Conservation (phyloP, 2,797 vertebrate species). For the Semaprochilodus insignis region DNA sequence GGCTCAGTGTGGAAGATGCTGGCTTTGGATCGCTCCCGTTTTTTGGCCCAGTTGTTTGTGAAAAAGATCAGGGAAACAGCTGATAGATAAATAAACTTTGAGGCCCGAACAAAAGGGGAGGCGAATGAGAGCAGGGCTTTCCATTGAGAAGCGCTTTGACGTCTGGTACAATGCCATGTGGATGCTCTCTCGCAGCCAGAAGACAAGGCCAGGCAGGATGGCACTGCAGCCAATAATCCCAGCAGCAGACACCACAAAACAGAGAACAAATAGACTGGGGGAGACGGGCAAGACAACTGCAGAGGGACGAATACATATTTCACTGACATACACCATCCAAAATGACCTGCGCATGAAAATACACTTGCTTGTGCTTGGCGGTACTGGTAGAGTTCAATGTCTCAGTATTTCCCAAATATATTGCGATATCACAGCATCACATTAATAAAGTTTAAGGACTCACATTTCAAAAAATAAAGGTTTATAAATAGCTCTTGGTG, state of each 20-base stretch:
- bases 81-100: slow-evolving; percentile 81
- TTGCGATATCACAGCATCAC: background rate
- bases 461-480: background rate
- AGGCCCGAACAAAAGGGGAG: slow-evolving; percentile 73
- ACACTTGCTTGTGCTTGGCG: background rate
- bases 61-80: slow-evolving; percentile 77
- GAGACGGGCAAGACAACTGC: slow-evolving; percentile 22
- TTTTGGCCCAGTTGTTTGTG: slow-evolving; percentile 73
- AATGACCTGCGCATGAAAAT: background rate
- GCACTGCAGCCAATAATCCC: slow-evolving; percentile 66
- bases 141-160: slow-evolving; percentile 64
- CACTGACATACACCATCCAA: slow-evolving; percentile 16
- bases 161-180: slow-evolving; percentile 68
- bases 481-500: background rate
- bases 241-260: slow-evolving; percentile 54
- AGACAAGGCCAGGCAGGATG: slow-evolving; percentile 64
- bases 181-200: slow-evolving; percentile 61
- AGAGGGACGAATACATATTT: slow-evolving; percentile 11
- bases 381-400: background rate
- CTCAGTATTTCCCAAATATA: background rate
- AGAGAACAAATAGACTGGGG: slow-evolving; percentile 41
- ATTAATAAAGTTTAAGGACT: background rate
- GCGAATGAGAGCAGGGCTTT: slow-evolving; percentile 63
- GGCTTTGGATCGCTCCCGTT: slow-evolving; percentile 71
- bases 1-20: slow-evolving; percentile 69